These are phyloP conservation scores for Sphyrna mokarran DNA, from an alignment of 2,113 vertebrate species.

Conservation along the genomic window DNA sequence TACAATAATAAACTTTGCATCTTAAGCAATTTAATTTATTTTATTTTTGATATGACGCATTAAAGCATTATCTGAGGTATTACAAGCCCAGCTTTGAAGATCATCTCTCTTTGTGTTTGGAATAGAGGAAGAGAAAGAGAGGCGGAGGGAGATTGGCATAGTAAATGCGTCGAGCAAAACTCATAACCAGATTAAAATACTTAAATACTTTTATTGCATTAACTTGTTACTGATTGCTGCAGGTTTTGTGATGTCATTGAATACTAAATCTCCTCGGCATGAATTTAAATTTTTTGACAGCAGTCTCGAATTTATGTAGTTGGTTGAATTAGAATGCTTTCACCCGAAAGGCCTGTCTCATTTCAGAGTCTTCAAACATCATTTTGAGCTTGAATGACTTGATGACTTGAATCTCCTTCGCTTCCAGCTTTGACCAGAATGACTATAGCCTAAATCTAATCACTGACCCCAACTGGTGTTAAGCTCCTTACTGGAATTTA, in stretches of 20 bases:
- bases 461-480: neutral
- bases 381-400: neutral
- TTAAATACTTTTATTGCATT: neutral
- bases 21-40: neutral
- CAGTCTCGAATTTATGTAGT: neutral
- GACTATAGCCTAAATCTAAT: neutral
- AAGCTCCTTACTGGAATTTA: neutral
- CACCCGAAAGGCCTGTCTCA: neutral
- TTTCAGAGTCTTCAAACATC: neutral
- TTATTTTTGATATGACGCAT: neutral
- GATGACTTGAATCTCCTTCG: neutral
- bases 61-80: neutral
- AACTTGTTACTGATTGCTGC: neutral
- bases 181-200: neutral
- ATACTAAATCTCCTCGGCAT: neutral
- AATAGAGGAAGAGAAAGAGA: neutral
- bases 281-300: neutral
- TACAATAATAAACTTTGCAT: neutral
- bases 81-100: neutral
- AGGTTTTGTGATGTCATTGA: neutral
- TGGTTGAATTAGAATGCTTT: too few species aligned
- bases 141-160: neutral
- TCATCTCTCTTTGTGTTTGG: neutral
- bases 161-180: neutral
- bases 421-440: neutral